A percentile compares a stretch with the other conserved stretches of the same genome.
Conservation (phyloP, 2,888 invertebrate genomes). For the Euplagia quadripunctaria region DNA sequence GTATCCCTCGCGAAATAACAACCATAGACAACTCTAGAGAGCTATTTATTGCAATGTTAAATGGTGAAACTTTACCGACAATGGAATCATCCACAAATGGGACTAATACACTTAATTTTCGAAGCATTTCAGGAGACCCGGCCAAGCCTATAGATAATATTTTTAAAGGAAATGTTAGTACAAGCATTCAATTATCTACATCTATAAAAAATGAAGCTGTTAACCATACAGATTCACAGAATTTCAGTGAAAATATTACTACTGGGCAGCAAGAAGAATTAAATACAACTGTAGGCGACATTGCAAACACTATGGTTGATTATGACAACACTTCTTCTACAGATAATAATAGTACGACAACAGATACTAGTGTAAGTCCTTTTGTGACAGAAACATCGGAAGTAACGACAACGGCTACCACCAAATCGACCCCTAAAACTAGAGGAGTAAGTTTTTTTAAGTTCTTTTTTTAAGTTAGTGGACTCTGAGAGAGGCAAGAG, state of each 20-base stretch:
- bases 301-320: not conserved
- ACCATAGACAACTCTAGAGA: not conserved
- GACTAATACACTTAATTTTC: not conserved
- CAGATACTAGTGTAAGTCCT: not conserved
- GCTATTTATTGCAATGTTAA: not conserved
- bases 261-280: not conserved
- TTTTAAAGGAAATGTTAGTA: not conserved
- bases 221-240: not conserved
- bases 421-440: slow-evolving; percentile 48
- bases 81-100: not conserved
- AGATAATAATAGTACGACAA: not conserved
- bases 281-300: not conserved
- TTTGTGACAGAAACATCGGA: slow-evolving; percentile 5
- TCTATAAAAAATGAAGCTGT: not conserved
- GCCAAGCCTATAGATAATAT: not conserved
- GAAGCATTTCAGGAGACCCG: not conserved
- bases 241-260: not conserved
- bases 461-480: no score
- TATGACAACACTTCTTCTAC: not conserved
- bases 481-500: no score
- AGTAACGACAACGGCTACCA: slow-evolving; percentile 17
- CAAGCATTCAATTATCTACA: not conserved
- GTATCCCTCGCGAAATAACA: not conserved
- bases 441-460: slow-evolving; percentile 55
- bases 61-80: not conserved